Conservation (phyloP, 2,797 vertebrate genomes). For the Dendrocincla fuliginosa region DNA sequence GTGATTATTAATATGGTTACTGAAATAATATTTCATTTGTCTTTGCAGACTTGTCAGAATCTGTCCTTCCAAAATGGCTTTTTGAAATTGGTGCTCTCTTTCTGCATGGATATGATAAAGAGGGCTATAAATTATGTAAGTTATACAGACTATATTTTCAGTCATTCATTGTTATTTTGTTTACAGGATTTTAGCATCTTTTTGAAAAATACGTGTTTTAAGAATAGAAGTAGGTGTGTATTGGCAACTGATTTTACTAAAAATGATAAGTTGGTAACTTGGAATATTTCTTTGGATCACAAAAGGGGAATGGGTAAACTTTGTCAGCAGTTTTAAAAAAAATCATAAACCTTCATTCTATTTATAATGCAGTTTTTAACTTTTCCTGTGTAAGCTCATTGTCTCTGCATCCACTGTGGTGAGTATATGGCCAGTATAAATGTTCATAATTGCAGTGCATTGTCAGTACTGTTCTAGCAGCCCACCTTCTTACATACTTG, state of each 20-base stretch:
- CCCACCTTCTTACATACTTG: background rate
- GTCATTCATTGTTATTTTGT: background rate
- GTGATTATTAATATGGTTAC: background rate
- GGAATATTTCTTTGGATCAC: background rate
- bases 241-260: background rate
- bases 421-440: background rate
- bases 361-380: background rate
- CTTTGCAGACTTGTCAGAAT: constrained; percentile 89
- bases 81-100: constrained; percentile 90
- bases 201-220: background rate
- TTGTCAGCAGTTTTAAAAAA: background rate
- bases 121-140: constrained; percentile 96
- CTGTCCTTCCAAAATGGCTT: constrained; percentile 88
- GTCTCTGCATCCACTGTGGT: background rate
- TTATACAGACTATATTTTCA: constrained; percentile 18
- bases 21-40: constrained; percentile 13
- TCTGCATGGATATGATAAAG: constrained; percentile 97
- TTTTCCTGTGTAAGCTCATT: background rate
- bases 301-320: background rate
- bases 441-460: background rate
- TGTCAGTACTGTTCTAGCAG: background rate
- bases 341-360: background rate
- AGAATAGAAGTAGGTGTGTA: background rate
- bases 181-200: background rate
- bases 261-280: background rate